Evolutionary conservation across 1,140 invertebrate species (phyloP), one percentile per base, ranked within the genome.

Genomic region (Trinorchestia longiramus): DNA sequence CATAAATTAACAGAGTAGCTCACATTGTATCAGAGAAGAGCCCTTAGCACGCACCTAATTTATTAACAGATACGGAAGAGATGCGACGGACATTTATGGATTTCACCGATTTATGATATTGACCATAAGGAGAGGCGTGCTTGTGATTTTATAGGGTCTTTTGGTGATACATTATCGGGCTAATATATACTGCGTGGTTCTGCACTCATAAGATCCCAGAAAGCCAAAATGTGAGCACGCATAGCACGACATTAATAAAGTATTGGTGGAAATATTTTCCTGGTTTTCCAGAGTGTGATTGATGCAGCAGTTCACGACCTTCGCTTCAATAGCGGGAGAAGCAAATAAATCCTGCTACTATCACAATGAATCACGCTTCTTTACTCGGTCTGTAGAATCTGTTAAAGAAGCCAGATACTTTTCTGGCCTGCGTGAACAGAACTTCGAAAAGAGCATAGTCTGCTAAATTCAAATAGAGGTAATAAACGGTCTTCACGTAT

Each of bases 41-140:
- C 43, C 88, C 88, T 90, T 90, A 90, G 88, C 88, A 42, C 88
- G 43, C 41, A 90, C 41, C 43, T 90, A 90, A 90, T 90, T 42
- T 43, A 43, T 90, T 43, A 90, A 90, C n/a, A 42, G 43, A 90
- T 90, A 90, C 88, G n/a, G 41, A 90, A 90, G 44, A 94, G 92
- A 94, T 44, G 92, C 92, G 44, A 40, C 92, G 44, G 92, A 94
- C 92, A 94, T 94, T 94, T 94, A 94, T 94, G 92, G 92, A 94
- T 45, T 94, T 94, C 44, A 94, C 44, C 43, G 92, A 94, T 94
- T 94, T 94, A 94, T 94, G 92, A 94, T 94, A 94, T 47, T 94
- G 92, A 94, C 92, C 92, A 94, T 94, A 47, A 94, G 92, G 92
- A 94, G 92, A 94, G 62, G 43, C 44, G 92, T 94, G 92, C 92